Evolutionary conservation across 2,888 invertebrate genomes (phyloP).

Genomic region (Latrodectus hesperus): DNA sequence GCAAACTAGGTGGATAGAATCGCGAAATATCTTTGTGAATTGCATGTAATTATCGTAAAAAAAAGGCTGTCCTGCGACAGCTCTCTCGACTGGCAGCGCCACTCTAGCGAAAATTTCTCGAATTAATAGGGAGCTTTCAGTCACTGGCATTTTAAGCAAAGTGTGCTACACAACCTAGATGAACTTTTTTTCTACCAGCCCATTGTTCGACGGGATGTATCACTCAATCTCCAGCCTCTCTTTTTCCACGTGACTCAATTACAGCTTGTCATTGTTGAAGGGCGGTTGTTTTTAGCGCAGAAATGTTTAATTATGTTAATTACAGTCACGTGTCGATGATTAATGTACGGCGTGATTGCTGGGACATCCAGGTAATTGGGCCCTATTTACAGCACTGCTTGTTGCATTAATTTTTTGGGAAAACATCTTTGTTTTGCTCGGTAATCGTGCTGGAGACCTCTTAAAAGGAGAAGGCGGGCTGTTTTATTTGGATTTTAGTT

Average conservation of each 20-base stretch:
- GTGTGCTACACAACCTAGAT: not conserved
- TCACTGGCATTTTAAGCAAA: not conserved
- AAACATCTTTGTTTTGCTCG: no score
- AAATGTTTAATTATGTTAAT: constrained; percentile 61
- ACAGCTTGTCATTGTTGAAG: constrained; percentile 37
- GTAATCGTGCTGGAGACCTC: no score
- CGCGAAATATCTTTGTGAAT: not conserved
- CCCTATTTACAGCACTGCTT: not conserved
- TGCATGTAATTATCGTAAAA: not conserved
- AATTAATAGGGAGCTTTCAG: not conserved
- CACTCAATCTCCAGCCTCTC: constrained; percentile 36
- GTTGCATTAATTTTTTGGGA: not conserved
- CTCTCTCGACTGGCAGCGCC: not conserved
- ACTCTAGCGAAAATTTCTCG: not conserved
- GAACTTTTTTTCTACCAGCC: not conserved
- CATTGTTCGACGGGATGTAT: not conserved
- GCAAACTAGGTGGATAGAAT: not conserved
- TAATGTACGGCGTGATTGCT: constrained; percentile 17
- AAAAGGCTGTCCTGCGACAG: constrained; percentile 1
- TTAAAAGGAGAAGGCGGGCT: no score
- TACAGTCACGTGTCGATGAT: constrained; percentile 46
- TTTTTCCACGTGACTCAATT: constrained; percentile 41
- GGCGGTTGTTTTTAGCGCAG: constrained; percentile 42
- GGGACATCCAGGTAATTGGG: constrained; percentile 12
- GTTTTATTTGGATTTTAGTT: no score